Evolutionary conservation across 2,113 vertebrate genomes (phyloP), one percentile per base, ranked within the genome.

Genomic region (Promerops cafer): DNA sequence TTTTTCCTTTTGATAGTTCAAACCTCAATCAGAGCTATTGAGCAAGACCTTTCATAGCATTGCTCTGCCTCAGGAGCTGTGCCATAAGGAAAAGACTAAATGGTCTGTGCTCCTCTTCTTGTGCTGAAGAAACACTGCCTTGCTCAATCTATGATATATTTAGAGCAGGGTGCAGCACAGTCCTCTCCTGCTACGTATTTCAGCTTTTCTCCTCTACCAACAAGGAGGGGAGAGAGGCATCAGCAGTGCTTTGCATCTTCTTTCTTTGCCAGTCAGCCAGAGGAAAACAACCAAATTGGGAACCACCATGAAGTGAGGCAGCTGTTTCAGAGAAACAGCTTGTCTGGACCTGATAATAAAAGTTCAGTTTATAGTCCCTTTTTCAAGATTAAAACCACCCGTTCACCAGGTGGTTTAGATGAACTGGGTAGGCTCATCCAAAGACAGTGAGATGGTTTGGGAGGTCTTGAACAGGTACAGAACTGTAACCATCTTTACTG

Each of bases 211-310:
- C 56, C 35, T 85, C 27, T 66, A 54, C 12, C 11, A 59, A 27
- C 9, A 65, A 40, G 16, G 37, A 68, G 28, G 71, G 8, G 2
- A 6, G 11, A 57, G 28, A 59, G 13, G 27, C 11, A 64, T 4
- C 0, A 6, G 21, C 1, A 0, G 6, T 49, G 40, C 18, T 74
- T 89, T 75, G 6, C 7, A 13, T 26, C 37, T 74, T 57, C 31
- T 61, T 87, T 70, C 47, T 81, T 71, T 75, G 27, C 9, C 30
- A 44, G 20, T 44, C 35, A 80, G 13, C 6, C 5, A 5, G 20
- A 83, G 20, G 23, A 74, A 92, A 91, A 81, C 17, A 66, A 39
- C 2, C 18, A 33, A n/a, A 79, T 18, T 69, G 39, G 35, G 44
- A 85, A 75, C 7, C 20, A 79, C 35, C 9, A 16, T 18, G 24